Conservation (phyloP, 2,113 vertebrate species). For the Eudorcas thomsonii region DNA sequence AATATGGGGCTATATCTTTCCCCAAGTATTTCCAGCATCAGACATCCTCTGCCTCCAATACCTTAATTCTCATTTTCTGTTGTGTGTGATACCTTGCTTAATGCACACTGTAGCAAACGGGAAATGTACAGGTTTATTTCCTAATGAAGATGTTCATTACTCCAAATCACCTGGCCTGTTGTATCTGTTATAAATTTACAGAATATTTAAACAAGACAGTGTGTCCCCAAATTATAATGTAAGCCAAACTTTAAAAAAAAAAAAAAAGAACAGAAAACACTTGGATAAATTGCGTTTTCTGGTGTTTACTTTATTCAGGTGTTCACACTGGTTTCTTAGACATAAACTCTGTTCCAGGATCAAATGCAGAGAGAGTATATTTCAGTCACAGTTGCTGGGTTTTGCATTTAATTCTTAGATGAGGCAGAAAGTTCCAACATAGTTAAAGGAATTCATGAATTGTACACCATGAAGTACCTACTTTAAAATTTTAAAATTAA, state of each 20-base stretch:
- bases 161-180: neutral
- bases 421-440: neutral
- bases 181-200: neutral
- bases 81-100: neutral
- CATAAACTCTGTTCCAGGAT: neutral
- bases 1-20: neutral
- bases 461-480: neutral
- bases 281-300: neutral
- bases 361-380: neutral
- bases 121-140: neutral
- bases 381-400: neutral
- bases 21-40: neutral
- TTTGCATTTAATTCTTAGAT: neutral
- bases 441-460: neutral
- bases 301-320: neutral
- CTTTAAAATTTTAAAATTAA: neutral
- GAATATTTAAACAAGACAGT: neutral
- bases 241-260: neutral
- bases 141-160: neutral
- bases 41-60: neutral
- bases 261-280: neutral
- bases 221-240: neutral
- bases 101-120: fast-evolving
- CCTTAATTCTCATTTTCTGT: too few relatives aligned
- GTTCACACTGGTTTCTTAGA: neutral